A percentile compares a stretch with the other conserved stretches of the same genome.
These are phyloP conservation scores for Anomalospiza imberbis DNA, from an alignment of 2,797 vertebrate genomes.

Conservation along the genomic window DNA sequence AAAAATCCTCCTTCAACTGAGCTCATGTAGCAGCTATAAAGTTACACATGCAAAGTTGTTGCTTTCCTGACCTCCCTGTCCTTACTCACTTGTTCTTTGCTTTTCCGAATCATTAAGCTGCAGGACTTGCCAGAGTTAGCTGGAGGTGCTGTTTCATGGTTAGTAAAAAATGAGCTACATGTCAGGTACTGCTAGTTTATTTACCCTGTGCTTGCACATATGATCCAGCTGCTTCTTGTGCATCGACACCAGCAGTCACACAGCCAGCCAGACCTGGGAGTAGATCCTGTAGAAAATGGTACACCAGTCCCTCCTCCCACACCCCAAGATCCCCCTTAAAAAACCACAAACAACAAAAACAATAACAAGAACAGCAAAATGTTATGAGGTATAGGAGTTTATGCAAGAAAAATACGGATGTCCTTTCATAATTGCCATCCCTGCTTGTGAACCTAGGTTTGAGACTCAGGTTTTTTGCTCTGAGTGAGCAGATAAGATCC, in stretches of 20 bases:
- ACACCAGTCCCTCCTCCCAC: neutral
- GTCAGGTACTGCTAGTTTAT: neutral
- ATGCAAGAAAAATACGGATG: neutral
- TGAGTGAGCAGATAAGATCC: neutral
- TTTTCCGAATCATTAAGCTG: neutral
- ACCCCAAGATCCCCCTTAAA: rapidly evolving
- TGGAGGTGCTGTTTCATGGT: neutral
- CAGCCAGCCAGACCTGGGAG: neutral
- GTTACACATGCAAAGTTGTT: neutral
- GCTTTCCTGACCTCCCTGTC: neutral
- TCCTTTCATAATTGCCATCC: neutral
- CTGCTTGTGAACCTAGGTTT: neutral
- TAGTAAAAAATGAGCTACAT: neutral
- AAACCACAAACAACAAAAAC: neutral
- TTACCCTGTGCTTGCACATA: neutral
- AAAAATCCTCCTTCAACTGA: conserved; percentile 14
- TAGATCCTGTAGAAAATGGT: neutral
- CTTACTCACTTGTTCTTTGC: neutral
- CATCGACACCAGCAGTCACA: neutral
- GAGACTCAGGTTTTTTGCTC: neutral
- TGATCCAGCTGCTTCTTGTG: neutral
- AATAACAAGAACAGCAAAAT: neutral
- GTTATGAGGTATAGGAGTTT: neutral
- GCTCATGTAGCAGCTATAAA: neutral
- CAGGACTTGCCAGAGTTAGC: neutral